phyloP scores from a whole-genome alignment of 2,113 vertebrate species.

The Pavo muticus region DNA sequence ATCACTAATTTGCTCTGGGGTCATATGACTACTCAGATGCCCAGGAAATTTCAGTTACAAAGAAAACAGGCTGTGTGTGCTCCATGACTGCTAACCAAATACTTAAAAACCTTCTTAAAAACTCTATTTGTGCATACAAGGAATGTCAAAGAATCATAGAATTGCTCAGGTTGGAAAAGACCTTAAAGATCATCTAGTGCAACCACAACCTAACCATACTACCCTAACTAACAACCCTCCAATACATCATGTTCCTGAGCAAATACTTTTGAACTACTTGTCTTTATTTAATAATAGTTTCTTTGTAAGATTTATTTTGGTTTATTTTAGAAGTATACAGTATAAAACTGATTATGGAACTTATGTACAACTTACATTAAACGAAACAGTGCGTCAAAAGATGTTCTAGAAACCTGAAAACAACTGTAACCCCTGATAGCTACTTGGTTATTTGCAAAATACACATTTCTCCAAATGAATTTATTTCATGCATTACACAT shows the following conservation, averaged over 20 bases:
- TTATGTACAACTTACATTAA: background rate
- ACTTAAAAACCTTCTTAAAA: constrained; percentile 41
- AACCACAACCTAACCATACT: too few relatives aligned
- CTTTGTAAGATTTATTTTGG: background rate
- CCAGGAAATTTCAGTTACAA: constrained; percentile 72
- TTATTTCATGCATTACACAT: background rate
- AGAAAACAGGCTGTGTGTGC: constrained; percentile 47
- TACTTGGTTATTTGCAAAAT: background rate
- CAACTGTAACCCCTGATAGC: background rate
- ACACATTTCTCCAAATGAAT: background rate
- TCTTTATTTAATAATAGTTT: constrained; percentile 50
- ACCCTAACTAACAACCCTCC: too few relatives aligned
- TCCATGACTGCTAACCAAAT: constrained; percentile 47
- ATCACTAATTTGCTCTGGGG: constrained; percentile 78
- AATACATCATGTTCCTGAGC: too few relatives aligned
- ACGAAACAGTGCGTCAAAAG: background rate
- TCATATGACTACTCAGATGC: constrained; percentile 68
- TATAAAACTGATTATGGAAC: background rate
- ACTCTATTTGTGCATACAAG: constrained; percentile 21
- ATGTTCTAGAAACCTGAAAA: background rate
- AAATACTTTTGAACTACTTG: background rate
- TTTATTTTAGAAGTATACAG: background rate
- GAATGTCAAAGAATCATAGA: background rate
- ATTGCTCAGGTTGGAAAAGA: too few relatives aligned
- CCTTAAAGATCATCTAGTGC: too few relatives aligned